Base-by-base conservation (phyloP, 1,140 invertebrate species). In the Scaptomyza pallida region DNA sequence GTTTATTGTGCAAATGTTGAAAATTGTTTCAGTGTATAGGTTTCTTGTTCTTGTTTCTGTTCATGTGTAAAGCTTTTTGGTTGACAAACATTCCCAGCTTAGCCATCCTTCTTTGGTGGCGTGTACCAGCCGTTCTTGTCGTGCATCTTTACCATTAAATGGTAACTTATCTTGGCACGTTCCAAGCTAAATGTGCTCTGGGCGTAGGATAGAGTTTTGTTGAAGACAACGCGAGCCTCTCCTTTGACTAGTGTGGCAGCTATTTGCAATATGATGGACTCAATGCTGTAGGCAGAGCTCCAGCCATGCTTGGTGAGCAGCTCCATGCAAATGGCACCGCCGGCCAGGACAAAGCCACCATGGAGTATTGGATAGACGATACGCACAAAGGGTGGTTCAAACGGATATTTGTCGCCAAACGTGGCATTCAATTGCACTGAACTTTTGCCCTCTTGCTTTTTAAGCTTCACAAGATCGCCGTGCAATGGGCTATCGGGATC, bases 251-350 rank as follows among this genome's bases (percentile, higher is more conserved):
- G 93, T 3, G 99, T 99, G 9, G 99, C 99, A 5, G 98, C 96
- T 77, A 99, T 99, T 93, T 99, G 99, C 95, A 99, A 97, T 80
- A 99, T 98, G 4, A 99, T 96, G 19, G 99, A 98, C 93, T 99
- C 99, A 47, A 99, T 96, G 9, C 97, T 99, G 91, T 99, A 99
- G 9, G 99, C 99, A 71, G 97, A 99, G 81, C 97, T 99, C 99
- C 99, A 99, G 56, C 99, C 99, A 93, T 99, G 98, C 93, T 99
- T 99, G 13, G 99, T 99, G 17, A 99, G 92, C 57, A 99, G 93
- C 91, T 99, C 99, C 99, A 99, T 99, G 92, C 99, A 99, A 78
- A 99, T 99, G 54, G 99, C 99, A 45, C 99, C 98, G 43, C 96
- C 96, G 12, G 96, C 94, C 55, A 97, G 92, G n/a, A 96, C 96